Base-by-base conservation (phyloP, 2,113 vertebrate species). In the Pitta sordida region DNA sequence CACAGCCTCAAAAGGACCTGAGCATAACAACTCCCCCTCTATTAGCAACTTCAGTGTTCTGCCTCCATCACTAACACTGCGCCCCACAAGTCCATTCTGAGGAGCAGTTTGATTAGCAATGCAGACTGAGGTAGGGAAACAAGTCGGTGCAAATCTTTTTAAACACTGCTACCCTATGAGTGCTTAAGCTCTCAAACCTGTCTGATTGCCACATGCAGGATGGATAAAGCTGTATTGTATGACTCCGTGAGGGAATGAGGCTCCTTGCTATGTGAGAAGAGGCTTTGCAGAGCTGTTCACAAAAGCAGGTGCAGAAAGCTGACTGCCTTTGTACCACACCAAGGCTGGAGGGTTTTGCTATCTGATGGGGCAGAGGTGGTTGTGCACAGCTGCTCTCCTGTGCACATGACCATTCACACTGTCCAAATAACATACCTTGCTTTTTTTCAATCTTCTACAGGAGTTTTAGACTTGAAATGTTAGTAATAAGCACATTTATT, bases 191-290 rank as follows among this genome's bases (percentile, higher is more conserved):
- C 52, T 94, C 91, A 89, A 85, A 75, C 86, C 79, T 85, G 90
- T 73, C 90, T 94, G 93, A 95, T 97, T 93, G 83, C 90, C 2
- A 32, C 88, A 39, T 58, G 68, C 62, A 60, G 56, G 36, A 59
- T 91, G 91, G 94, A 92, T 95, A 93, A 96, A 95, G 90, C 93
- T 86, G 92, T 71, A 55, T 95, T 96, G 97, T 94, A 87, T 75
- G 55, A 51, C 24, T 91, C 46, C 84, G 19, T 67, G 84, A 70
- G 78, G 87, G 75, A 90, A 52, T 15, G 92, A 81, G 68, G 41
- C 80, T 97, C 62, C 83, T 93, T 0, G 1, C 88, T 83, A n/a
- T 19, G 29, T 32, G 73, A 83, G 92, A 91, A 76, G 82, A 77
- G 81, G 68, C 77, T 77, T 87, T 88, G 63, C 88, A 86, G 91